phyloP scores from a whole-genome alignment of 1,140 invertebrate species.

The Camponotus floridanus region DNA sequence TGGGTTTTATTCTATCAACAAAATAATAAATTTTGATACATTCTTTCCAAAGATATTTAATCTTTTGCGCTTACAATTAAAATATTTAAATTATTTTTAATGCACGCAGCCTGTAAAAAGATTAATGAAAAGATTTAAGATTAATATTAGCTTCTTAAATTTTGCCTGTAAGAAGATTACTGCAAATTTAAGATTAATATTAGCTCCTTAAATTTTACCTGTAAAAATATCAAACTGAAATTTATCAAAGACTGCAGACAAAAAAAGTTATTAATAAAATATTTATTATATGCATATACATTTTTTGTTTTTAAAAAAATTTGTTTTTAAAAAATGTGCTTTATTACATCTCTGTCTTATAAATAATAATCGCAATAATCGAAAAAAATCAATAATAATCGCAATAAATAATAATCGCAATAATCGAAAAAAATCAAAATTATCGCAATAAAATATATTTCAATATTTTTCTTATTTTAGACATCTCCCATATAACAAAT shows the following conservation, averaged over 20 bases:
- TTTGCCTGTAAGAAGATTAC: background rate
- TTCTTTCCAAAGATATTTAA: background rate
- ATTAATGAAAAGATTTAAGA: background rate
- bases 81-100: background rate
- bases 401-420: background rate
- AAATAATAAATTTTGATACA: background rate
- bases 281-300: background rate
- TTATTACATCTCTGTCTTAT: background rate
- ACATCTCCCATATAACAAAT: background rate
- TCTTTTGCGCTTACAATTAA: background rate
- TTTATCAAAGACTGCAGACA: background rate
- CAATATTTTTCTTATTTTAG: background rate
- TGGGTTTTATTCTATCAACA: background rate
- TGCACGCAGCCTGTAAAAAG: background rate
- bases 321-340: background rate
- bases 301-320: background rate
- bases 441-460: no score
- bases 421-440: background rate
- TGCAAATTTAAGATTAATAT: background rate
- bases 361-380: background rate
- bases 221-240: background rate
- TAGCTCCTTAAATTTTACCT: background rate
- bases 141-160: background rate
- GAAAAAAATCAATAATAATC: no score
- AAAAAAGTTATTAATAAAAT: slow-evolving; percentile 5